Base-by-base conservation (phyloP, 2,888 invertebrate genomes). In the Leptopilina syphax region DNA sequence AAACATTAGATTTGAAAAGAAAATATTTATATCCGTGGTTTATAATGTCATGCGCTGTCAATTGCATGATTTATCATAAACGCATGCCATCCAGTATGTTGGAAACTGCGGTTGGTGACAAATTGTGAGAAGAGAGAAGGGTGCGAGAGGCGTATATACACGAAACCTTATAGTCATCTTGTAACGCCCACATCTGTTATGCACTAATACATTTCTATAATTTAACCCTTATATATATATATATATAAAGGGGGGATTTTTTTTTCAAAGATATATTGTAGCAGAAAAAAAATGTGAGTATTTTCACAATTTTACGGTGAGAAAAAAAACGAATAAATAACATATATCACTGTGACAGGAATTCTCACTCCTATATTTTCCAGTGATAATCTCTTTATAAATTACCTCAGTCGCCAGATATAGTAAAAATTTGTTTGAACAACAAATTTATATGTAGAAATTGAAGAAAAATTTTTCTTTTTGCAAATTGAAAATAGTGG, bases 21-120 rank as follows among this genome's bases (percentile, higher is more conserved):
- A 60, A 24, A 47, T 18, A 24, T 77, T 77, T 73, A 34, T 73
- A 34, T 70, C 34, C 34, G 34, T 34, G 34, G 70, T 78, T 86
- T 86, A 87, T 89, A 90, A 90, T 89, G 88, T 88, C 86, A 83
- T 82, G 83, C 86, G 83, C 44, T 34, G 44, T 87, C 89, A 88
- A 90, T 90, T 88, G 88, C 87, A 86, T 87, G 89, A 91, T 91
- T 90, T 91, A 90, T 91, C 90, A 90, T 88, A 86, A 85, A 34
- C 34, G 84, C 85, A 83, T 79, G 85, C 85, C 87, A 87, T 87
- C 87, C 86, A 84, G 85, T 85, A 84, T 84, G 85, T 83, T 83
- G 82, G 84, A 84, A 83, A 79, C 81, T 79, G 83, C 80, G 83
- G 82, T 85, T 85, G 10, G 88, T 89, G 89, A 88, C 89, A 89